Evolutionary conservation across 2,888 invertebrate species (phyloP).

Genomic region (Adelognathus sp.): DNA sequence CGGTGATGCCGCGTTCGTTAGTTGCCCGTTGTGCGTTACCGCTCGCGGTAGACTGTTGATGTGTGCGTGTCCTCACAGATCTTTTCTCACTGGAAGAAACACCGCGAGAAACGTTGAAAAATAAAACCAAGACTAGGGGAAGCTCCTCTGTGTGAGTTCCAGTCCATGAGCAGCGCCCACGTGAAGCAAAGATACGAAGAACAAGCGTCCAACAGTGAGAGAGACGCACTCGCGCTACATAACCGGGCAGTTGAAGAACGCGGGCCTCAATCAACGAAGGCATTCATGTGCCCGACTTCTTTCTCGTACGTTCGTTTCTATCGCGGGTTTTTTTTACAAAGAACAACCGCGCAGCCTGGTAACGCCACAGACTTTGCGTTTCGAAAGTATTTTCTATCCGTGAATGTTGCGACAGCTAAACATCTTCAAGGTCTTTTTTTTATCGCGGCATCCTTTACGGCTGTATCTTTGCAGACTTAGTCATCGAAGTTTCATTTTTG

Average conservation of each 20-base stretch:
- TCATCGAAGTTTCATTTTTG: conserved; percentile 50
- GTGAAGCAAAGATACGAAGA: conserved; percentile 29
- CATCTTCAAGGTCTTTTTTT: conserved; percentile 35
- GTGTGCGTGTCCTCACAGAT: conserved; percentile 12
- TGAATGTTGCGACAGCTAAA: conserved; percentile 16
- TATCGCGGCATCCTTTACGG: conserved; percentile 39
- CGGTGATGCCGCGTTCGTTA: conserved; percentile 53
- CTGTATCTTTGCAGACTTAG: conserved; percentile 43
- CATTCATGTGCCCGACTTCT: conserved; percentile 71
- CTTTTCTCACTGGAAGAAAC: conserved; percentile 45
- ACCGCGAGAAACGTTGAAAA: conserved; percentile 1
- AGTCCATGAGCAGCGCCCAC: conserved; percentile 25
- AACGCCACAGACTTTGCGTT: conserved; percentile 46
- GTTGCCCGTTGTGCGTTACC: conserved; percentile 41
- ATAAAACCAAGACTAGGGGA: conserved; percentile 36
- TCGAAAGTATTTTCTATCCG: conserved; percentile 40
- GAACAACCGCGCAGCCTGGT: conserved; percentile 58
- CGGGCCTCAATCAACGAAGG: conserved; percentile 77
- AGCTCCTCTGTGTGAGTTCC: not conserved
- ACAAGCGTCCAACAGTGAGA: conserved; percentile 47
- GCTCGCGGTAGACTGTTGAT: conserved; percentile 14
- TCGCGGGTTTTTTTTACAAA: conserved; percentile 58
- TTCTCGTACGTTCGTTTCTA: conserved; percentile 58
- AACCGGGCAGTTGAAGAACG: conserved; percentile 57
- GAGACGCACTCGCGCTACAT: conserved; percentile 62